phyloP scores from a whole-genome alignment of 2,888 invertebrate species.

The Litoditis marina region DNA sequence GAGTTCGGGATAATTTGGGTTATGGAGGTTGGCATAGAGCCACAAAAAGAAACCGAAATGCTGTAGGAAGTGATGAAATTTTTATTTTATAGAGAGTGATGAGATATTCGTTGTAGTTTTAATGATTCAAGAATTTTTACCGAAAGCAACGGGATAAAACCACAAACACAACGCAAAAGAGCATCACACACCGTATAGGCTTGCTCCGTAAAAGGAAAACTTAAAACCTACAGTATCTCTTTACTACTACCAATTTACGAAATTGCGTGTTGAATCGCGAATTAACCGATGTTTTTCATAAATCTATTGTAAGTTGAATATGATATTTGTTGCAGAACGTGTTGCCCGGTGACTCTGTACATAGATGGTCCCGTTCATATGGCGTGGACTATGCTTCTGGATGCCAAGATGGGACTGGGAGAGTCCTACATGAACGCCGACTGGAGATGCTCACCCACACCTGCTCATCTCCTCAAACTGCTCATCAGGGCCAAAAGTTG shows the following conservation, averaged over 20 bases:
- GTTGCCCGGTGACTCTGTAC: slow-evolving; percentile 28
- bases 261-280: too few species aligned
- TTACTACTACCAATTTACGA: background rate
- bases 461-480: slow-evolving; percentile 42
- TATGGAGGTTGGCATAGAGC: too few species aligned
- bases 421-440: slow-evolving; percentile 52
- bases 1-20: too few species aligned
- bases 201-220: background rate
- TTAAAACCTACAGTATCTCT: background rate
- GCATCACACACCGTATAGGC: too few species aligned
- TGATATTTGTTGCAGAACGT: slow-evolving; percentile 11
- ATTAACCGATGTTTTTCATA: background rate
- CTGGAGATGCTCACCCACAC: slow-evolving; percentile 43
- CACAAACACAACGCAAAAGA: too few species aligned
- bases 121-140: too few species aligned
- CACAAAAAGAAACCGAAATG: too few species aligned
- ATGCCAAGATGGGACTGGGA: slow-evolving; percentile 50
- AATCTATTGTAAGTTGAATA: background rate
- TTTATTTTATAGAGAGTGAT: too few species aligned
- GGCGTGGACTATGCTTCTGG: slow-evolving; percentile 47
- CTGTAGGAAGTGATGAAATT: too few species aligned
- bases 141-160: too few species aligned
- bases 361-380: slow-evolving; percentile 46
- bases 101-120: too few species aligned
- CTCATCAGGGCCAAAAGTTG: slow-evolving; percentile 46